Base-by-base conservation (phyloP, 2,888 invertebrate genomes). In the Hecatera dysodea region DNA sequence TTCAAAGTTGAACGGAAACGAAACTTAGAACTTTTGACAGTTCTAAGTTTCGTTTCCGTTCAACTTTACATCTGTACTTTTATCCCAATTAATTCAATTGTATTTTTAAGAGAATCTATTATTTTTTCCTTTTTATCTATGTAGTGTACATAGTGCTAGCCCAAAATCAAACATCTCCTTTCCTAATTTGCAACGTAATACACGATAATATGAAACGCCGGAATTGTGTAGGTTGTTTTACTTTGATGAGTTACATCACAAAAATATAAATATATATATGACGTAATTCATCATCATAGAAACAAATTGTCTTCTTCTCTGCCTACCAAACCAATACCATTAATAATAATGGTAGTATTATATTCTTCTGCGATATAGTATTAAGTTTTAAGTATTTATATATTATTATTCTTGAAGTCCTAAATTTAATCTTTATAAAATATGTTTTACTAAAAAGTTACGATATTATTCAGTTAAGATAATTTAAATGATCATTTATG, bases 321-420 rank as follows among this genome's bases (percentile, higher is more conserved):
- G 55, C 33, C 36, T 67, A 48, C 24, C 39, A 29, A 46, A 48
- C 24, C 39, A 29, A 46, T 39, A 44, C 5, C 17, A 50, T 44
- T 46, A 67, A 44, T 66, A 55, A 19, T 48, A 42, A 19, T 3
- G 15, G 12, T 57, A 60, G 36, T 22, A n/a, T 75, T 60, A 62
- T 78, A 72, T 72, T 61, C 59, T 57, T 61, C 60, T 78, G 74
- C 67, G 46, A 64, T 77, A 64, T 64, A 63, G 50, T 56, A 64
- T 64, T 64, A 67, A 61, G 50, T 73, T 60, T 48, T 55, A n/a
- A n/a, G n/a, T n/a, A 64, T 1, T 39, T 15, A 19, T 44, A 44
- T 44, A 19, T 39, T 44, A 7, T 44, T 19, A 44, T 44, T 61
- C 5, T 64, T 79, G 55, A 72, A 62, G 27, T 72, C 39, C 44